Base-by-base conservation (phyloP, 2,888 invertebrate genomes). In the Lasioglossum lativentre region DNA sequence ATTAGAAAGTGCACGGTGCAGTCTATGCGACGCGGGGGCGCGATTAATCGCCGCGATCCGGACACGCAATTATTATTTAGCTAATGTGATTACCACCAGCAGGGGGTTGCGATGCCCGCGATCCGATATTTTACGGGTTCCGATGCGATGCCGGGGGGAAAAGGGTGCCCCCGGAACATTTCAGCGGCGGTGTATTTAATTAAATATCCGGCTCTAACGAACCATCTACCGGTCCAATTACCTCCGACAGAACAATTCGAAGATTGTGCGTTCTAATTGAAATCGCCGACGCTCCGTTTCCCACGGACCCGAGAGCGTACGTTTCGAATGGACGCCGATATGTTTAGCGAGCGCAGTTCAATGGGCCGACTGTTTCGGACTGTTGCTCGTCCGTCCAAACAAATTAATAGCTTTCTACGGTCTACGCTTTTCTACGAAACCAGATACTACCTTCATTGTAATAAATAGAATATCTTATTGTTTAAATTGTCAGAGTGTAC, bases 141-240 rank as follows among this genome's bases (percentile, higher is more conserved):
- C 73, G 63, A 47, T 23, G 38, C n/a, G 23, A 42, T 4, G 56
- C 30, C 16, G 63, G 30, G 30, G 30, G 5, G 1, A 8, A 0
- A 16, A n/a, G 56, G n/a, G 4, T 12, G 23, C 6, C 40, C 56
- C 40, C 56, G 34, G 40, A 47, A 38, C 56, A 38, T 79, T 85
- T 66, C 75, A 70, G 16, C 75, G 47, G 45, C 14, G 68, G 59
- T 70, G n/a, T 68, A 68, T 85, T 74, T 70, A 80, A 86, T 86
- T 85, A 86, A 85, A 85, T 85, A 85, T 85, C 85, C 47, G 45
- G 27, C 19, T 63, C 42, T 80, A 80, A 85, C 79, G 80, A 85
- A 79, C 77, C 70, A 86, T 79, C 75, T 23, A 1, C 34, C n/a
- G 40, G 68, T 59, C 73, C 77, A 73, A 84, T 85, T 85, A 78